Evolutionary conservation across 2,113 vertebrate species (phyloP).

Genomic region (Pseudorasbora parva): DNA sequence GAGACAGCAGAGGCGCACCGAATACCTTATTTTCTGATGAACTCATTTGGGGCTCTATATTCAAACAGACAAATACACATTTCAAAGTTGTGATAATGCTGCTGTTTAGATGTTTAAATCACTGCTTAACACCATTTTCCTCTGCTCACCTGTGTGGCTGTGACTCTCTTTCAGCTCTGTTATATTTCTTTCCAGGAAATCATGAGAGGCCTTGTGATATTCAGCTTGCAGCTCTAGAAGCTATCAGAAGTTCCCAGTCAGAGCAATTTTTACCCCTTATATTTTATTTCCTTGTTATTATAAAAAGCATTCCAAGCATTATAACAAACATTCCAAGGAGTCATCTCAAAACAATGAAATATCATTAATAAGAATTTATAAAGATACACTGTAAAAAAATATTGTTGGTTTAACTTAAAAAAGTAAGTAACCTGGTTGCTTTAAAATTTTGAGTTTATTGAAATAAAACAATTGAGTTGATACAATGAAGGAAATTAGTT

Average conservation of each 20-base stretch:
- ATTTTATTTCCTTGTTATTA: no score
- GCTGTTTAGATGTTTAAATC: background rate
- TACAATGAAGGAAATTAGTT: no score
- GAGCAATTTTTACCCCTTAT: background rate
- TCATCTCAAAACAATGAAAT: background rate
- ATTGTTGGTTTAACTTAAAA: no score
- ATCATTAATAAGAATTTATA: background rate
- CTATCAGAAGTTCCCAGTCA: constrained; percentile 65
- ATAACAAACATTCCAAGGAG: background rate
- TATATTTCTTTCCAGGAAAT: constrained; percentile 82
- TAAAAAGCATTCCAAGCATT: no score
- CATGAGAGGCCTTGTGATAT: constrained; percentile 86
- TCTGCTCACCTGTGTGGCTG: constrained; percentile 76
- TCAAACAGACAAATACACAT: constrained; percentile 22
- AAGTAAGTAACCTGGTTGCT: no score
- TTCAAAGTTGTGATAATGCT: background rate
- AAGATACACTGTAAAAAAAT: no score
- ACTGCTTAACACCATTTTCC: background rate
- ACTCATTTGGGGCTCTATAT: constrained; percentile 58
- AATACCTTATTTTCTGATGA: constrained; percentile 77
- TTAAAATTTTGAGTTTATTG: no score
- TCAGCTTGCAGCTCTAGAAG: constrained; percentile 93
- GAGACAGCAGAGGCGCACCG: constrained; percentile 81
- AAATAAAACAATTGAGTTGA: no score
- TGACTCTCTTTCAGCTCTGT: constrained; percentile 86